Evolutionary conservation across 2,797 vertebrate genomes (phyloP).

Genomic region (Sebastes kiyomatsui): DNA sequence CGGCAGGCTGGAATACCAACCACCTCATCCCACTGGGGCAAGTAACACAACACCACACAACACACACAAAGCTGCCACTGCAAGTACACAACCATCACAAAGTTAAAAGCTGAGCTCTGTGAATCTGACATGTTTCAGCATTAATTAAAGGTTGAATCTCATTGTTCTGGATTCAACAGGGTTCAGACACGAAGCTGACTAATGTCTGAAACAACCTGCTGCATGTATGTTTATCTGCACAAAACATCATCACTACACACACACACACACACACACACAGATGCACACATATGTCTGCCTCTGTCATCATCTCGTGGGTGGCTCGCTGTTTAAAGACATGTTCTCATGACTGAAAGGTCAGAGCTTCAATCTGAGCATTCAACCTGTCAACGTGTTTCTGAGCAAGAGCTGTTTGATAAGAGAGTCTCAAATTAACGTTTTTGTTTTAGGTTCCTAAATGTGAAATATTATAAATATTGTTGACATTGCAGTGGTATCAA

Average conservation of each 20-base stretch:
- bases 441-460: neutral
- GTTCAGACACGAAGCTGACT: slow-evolving; percentile 31
- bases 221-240: slow-evolving; percentile 1
- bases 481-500: neutral
- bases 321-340: slow-evolving; percentile 52
- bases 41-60: slow-evolving; percentile 48
- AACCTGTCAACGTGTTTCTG: slow-evolving; percentile 13
- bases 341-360: slow-evolving; percentile 54
- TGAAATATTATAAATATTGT: neutral
- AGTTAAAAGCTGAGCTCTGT: neutral
- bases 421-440: no score
- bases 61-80: slow-evolving; percentile 11
- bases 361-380: slow-evolving; percentile 16
- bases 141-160: slow-evolving; percentile 5
- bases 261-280: neutral
- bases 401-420: neutral
- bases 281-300: slow-evolving; percentile 2
- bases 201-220: slow-evolving; percentile 46
- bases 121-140: slow-evolving; percentile 1
- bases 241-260: slow-evolving; percentile 1
- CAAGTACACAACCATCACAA: neutral
- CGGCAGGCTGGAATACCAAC: slow-evolving; percentile 41
- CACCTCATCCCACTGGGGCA: slow-evolving; percentile 22
- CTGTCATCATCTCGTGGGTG: slow-evolving; percentile 55
- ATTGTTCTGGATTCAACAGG: neutral